Evolutionary conservation across 2,888 invertebrate species (phyloP).

Genomic region (Sesamia inferens): DNA sequence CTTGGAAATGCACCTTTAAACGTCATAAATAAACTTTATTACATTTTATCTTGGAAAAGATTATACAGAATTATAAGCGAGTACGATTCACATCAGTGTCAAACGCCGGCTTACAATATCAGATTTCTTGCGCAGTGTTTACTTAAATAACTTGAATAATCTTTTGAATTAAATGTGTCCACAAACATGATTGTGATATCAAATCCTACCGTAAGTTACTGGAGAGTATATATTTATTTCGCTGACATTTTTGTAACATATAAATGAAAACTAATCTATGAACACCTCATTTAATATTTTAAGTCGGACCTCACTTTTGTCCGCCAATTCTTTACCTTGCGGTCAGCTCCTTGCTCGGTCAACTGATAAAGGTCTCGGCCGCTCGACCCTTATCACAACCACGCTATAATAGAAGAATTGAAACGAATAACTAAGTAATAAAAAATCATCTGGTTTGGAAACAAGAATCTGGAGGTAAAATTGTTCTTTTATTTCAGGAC

Average conservation of each 20-base stretch:
- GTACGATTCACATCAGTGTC: background rate
- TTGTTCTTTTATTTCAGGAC: conserved; percentile 7
- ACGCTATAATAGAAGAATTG: conserved; percentile 66
- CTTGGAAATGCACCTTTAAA: background rate
- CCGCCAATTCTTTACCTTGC: background rate
- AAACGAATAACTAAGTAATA: conserved; percentile 58
- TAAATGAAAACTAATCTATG: background rate
- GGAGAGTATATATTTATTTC: background rate
- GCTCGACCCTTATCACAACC: conserved; percentile 69
- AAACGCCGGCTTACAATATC: background rate
- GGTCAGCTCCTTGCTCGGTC: conserved; percentile 49
- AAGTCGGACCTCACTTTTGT: background rate
- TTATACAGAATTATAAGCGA: background rate
- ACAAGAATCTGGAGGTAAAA: conserved; percentile 6
- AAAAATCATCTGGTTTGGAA: conserved; percentile 44
- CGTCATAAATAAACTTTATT: background rate
- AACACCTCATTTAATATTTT: background rate
- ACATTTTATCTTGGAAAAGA: background rate
- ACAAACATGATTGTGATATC: background rate
- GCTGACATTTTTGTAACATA: background rate
- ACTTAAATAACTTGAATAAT: background rate
- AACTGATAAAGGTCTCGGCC: conserved; percentile 67
- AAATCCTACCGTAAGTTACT: background rate
- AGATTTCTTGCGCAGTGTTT: background rate
- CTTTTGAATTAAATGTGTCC: too few relatives aligned